phyloP scores from a whole-genome alignment of 2,113 vertebrate genomes.

The Ceratotherium simum region DNA sequence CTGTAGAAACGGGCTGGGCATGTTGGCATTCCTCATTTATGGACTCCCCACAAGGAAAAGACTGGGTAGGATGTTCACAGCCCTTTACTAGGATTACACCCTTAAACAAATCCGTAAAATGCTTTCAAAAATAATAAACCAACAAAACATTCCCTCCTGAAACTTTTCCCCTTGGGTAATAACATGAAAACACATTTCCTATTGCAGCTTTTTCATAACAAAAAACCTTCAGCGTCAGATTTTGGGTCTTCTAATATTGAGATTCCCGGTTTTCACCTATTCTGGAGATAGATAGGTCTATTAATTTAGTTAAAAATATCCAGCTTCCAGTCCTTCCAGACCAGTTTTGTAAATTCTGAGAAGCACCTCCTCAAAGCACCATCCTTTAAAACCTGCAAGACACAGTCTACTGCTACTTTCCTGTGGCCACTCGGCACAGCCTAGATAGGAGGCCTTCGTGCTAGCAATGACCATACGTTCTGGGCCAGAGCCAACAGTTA shows the following conservation, averaged over 20 bases:
- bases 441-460: background rate
- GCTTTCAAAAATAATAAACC: conserved; percentile 42
- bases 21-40: background rate
- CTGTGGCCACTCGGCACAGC: background rate
- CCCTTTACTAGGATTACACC: background rate
- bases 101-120: background rate
- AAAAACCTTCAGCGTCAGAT: background rate
- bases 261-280: background rate
- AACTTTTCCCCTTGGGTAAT: background rate
- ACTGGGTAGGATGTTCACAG: background rate
- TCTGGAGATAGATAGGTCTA: background rate
- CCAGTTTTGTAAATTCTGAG: background rate
- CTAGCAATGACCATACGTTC: background rate
- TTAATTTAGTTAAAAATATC: background rate
- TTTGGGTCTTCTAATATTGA: background rate
- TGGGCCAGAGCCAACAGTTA: background rate
- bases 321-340: background rate
- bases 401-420: background rate
- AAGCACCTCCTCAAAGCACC: background rate
- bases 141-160: background rate
- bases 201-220: background rate
- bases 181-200: background rate
- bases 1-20: background rate
- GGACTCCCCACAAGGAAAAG: background rate
- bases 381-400: background rate